Evolutionary conservation across 2,113 vertebrate species (phyloP), one percentile per base, ranked within the genome.

Genomic region (Burhinus bistriatus): DNA sequence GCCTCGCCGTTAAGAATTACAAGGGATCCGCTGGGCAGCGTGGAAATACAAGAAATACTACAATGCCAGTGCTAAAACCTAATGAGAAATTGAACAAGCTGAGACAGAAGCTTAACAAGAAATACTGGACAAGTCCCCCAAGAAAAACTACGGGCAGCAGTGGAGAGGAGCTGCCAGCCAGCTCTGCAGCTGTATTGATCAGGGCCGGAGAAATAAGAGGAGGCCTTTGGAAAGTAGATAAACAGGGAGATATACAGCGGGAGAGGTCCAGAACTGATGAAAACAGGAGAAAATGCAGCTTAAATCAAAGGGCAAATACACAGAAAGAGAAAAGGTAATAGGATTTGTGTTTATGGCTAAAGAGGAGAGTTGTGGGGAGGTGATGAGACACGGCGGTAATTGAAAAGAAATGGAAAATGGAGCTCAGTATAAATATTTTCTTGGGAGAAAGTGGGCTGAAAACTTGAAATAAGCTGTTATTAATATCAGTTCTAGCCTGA

Each of bases 41-140:
- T 68, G 45, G 85, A 92, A 40, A 87, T 83, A 81, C 91, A 95
- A 98, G 98, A 98, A 98, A 98, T 98, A 98, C 97, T 86, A 92
- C 98, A 88, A 59, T 69, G 52, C 83, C 96, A 75, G 89, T 3
- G 83, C 97, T 94, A 95, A 96, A 95, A 93, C 96, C 97, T 98
- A 97, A 98, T 97, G 98, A 98, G 97, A 98, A 98, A 97, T 93
- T 55, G 89, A 97, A 96, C 97, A 81, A 52, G 95, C 97, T 88
- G 93, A 97, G 98, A 97, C 97, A 97, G 98, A 95, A 95, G 98
- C 97, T 97, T 95, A 95, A 95, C 98, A 97, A 98, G 98, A 98
- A 98, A 98, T 98, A 97, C 96, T 93, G 97, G 96, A 95, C 96
- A 92, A 26, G 94, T 96, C 97, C 95, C 95, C 90, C 82, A 59